These are phyloP conservation scores for Cottus gobio DNA, from an alignment of 2,113 vertebrate species.

Conservation along the genomic window DNA sequence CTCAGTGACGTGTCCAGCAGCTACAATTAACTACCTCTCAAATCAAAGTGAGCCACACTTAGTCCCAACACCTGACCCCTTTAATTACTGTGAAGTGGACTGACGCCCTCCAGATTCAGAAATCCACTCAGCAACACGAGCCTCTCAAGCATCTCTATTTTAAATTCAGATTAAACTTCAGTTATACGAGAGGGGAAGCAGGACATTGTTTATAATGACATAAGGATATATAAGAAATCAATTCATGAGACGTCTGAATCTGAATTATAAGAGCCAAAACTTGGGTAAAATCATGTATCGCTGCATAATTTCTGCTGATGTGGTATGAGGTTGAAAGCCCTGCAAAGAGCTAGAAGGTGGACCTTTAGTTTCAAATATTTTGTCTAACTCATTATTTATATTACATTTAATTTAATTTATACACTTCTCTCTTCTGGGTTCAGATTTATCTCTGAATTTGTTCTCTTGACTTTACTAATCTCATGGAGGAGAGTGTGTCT, in stretches of 20 bases:
- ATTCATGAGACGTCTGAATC: too few relatives aligned
- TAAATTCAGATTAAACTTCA: too few relatives aligned
- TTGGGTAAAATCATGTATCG: too few relatives aligned
- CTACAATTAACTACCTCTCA: neutral
- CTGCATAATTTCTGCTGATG: neutral
- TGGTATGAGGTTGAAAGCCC: neutral
- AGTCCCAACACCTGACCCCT: neutral
- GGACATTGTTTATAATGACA: too few relatives aligned
- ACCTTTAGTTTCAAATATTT: neutral
- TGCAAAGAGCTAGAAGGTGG: neutral
- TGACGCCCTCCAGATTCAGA: neutral
- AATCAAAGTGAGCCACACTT: constrained; percentile 25
- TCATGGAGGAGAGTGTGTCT: neutral
- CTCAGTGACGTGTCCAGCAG: neutral
- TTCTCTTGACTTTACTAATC: neutral
- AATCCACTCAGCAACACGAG: neutral
- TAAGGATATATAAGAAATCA: too few relatives aligned
- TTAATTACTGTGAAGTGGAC: neutral
- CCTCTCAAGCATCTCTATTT: too few relatives aligned
- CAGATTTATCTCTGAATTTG: neutral
- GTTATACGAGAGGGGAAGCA: too few relatives aligned
- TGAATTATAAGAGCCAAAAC: neutral
- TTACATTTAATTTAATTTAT: too few relatives aligned
- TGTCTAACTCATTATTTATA: neutral
- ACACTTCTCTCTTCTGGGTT: neutral